Evolutionary conservation across 2,113 vertebrate genomes (phyloP).

Genomic region (Gopherus flavomarginatus): DNA sequence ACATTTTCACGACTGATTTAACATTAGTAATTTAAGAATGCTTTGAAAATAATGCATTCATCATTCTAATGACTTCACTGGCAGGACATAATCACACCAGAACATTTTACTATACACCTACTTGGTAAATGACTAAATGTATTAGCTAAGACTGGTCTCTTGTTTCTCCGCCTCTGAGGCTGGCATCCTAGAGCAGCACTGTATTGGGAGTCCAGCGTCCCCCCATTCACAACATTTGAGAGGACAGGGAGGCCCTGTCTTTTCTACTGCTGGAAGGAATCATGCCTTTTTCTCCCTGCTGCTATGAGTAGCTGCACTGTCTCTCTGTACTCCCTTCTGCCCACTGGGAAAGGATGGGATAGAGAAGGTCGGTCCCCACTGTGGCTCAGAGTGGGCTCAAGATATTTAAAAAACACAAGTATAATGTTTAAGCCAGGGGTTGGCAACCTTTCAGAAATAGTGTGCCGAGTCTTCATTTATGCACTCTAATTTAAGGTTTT

Average conservation of each 20-base stretch:
- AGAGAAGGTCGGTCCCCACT: neutral
- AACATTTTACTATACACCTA: neutral
- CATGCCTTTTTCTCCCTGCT: neutral
- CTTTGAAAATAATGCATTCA: neutral
- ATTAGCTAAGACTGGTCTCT: neutral
- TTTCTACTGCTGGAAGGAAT: neutral
- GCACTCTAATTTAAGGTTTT: too few relatives aligned
- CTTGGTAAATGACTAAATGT: neutral
- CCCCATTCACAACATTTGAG: rapidly evolving
- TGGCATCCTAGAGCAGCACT: neutral
- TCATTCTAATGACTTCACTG: neutral
- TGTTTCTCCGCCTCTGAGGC: neutral
- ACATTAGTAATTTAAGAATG: neutral
- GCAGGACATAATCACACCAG: neutral
- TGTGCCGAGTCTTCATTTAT: too few relatives aligned
- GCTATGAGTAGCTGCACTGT: neutral
- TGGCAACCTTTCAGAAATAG: too few relatives aligned
- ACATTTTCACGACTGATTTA: neutral
- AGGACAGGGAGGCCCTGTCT: neutral
- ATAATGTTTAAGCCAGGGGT: neutral
- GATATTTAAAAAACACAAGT: neutral
- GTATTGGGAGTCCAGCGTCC: neutral
- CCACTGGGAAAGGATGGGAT: neutral
- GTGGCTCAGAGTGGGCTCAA: neutral
- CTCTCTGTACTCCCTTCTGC: neutral